Evolutionary conservation across 2,888 invertebrate species (phyloP).

Genomic region (Agrotis clavis): DNA sequence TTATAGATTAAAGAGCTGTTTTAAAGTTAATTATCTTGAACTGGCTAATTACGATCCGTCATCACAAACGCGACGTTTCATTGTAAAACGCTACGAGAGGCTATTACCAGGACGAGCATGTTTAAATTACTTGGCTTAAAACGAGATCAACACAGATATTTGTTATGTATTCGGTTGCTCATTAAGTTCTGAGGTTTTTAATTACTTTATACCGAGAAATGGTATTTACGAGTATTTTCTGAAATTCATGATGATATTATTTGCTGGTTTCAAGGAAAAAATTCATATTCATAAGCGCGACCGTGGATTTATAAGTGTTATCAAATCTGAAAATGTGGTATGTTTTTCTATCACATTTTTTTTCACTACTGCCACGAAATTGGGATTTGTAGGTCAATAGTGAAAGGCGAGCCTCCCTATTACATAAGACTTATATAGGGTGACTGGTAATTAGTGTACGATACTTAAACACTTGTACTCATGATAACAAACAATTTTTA

Average conservation of each 20-base stretch:
- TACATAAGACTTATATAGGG: too few relatives aligned
- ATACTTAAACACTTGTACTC: too few relatives aligned
- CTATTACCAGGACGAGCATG: conserved; percentile 53
- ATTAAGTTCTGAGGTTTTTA: conserved; percentile 25
- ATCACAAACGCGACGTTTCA: conserved; percentile 38
- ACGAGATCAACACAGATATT: conserved; percentile 45
- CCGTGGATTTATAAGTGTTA: too few relatives aligned
- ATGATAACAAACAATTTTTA: too few relatives aligned
- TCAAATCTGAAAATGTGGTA: too few relatives aligned
- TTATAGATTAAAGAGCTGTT: conserved; percentile 12
- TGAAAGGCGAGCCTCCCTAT: too few relatives aligned
- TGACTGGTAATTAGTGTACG: too few relatives aligned
- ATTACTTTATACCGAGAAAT: neutral
- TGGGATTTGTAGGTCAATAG: too few relatives aligned
- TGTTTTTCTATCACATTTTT: too few relatives aligned
- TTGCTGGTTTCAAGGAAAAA: neutral
- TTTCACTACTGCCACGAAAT: too few relatives aligned
- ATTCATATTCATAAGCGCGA: too few relatives aligned
- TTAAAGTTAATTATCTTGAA: conserved; percentile 48
- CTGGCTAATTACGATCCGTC: conserved; percentile 47
- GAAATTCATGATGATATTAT: neutral
- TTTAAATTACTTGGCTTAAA: conserved; percentile 48
- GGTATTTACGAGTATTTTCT: neutral
- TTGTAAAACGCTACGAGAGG: conserved; percentile 36
- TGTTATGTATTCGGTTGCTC: conserved; percentile 30